Evolutionary conservation across 2,797 vertebrate species (phyloP), one percentile per base, ranked within the genome.

Genomic region (Ctenosaura bakeri): DNA sequence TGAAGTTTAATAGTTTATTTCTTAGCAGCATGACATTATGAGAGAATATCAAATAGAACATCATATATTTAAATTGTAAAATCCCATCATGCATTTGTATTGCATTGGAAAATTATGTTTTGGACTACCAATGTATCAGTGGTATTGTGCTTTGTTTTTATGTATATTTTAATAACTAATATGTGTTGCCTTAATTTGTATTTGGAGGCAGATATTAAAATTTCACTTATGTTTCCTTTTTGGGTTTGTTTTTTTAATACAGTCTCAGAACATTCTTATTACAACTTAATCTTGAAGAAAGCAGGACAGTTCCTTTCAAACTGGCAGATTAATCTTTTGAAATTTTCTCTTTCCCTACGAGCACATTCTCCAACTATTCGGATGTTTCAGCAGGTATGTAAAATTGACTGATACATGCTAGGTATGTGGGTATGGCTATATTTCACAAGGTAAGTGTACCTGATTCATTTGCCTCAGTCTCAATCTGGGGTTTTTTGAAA

Each of bases 231-330:
- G 9, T 91, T 92, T 83, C 10, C 87, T 87, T 91, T 92, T 86
- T 88, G 29, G 26, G 8, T 35, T 35, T 3, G 24, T 54, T 35
- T 26, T 94, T 91, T 88, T 91, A 35, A 88, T 88, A 87, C 94
- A 99, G 99, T 98, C 96, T 98, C 98, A 24, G 98, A 98, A 85
- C 96, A 98, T 90, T 98, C 98, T 0, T 99, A 99, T 95, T 99
- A 99, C 96, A 98, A 98, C 94, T 96, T 99, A 95, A 97, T 99
- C 93, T 94, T 99, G 93, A 99, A 99, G 96, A 99, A 99, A 97
- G 98, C 99, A 8, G 98, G 98, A 46, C 99, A 99, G 94, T 99
- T 99, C 96, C 97, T 99, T 92, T 98, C 98, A 64, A 97, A 98
- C 96, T 97, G 99, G 87, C 98, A 99, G 93, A 95, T 99, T 90